phyloP scores from a whole-genome alignment of 2,888 invertebrate genomes.

The Micoletzkya japonica region DNA sequence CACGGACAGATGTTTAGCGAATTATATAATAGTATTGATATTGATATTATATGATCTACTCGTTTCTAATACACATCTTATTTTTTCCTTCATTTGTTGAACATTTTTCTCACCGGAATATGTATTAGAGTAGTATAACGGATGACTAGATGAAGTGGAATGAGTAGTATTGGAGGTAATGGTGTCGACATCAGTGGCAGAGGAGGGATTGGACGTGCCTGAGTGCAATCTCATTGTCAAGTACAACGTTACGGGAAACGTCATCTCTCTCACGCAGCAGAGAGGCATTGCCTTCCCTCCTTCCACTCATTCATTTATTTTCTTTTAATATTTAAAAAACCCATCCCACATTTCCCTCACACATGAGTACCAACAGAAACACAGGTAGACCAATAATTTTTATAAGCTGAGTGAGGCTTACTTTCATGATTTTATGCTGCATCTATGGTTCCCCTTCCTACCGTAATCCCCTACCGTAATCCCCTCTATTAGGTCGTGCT shows the following conservation, averaged over 20 bases:
- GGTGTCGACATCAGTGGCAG: slow-evolving; percentile 60
- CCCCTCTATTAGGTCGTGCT: slow-evolving; percentile 43
- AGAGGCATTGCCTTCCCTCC: background rate
- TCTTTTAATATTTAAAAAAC: background rate
- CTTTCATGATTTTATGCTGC: too few species aligned
- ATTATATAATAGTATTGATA: too few species aligned
- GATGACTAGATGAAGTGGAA: too few species aligned
- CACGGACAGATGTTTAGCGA: too few species aligned
- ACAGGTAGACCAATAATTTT: too few species aligned
- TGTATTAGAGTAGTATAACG: too few species aligned
- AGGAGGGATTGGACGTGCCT: slow-evolving; percentile 59
- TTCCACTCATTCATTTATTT: background rate
- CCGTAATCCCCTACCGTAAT: background rate
- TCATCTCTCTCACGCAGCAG: slow-evolving; percentile 22
- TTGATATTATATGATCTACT: too few species aligned
- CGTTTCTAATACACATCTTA: too few species aligned
- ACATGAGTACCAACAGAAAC: too few species aligned
- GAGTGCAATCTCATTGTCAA: slow-evolving; percentile 61
- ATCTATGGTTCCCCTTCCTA: background rate
- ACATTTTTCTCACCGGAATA: too few species aligned
- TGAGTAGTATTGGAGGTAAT: slow-evolving; percentile 47
- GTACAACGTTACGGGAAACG: slow-evolving; percentile 45
- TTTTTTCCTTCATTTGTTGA: too few species aligned
- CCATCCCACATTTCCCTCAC: background rate
- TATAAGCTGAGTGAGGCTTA: too few species aligned